Evolutionary conservation across 2,113 vertebrate species (phyloP), one percentile per base, ranked within the genome.

Genomic region (Triplophysa siluroides): DNA sequence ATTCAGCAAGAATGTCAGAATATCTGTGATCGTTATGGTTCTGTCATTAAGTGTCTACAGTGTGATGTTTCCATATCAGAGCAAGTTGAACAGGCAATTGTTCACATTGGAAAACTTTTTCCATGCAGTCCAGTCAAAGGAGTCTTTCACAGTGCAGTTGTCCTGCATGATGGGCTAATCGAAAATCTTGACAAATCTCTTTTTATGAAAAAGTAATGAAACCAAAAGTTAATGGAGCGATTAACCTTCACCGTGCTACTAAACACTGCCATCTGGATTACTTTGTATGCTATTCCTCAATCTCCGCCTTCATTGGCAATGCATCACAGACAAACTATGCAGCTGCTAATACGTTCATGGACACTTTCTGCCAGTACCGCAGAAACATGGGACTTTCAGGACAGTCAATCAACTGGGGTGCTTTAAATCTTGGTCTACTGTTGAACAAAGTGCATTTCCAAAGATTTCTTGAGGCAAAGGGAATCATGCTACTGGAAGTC

Each of bases 201-300:
- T 13, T 92, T 13, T 95, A 93, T 75, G 93, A 94, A 84, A 90
- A 94, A 79, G 95, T 96, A 24, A 77, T 96, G 70, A 92, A 82
- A 72, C 95, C 95, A 10, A 96, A 96, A 91, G 90, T 96, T 16
- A 94, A 90, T 8, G 95, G 95, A 29, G 94, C 81, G 1, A 43
- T 96, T 38, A 95, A 95, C 90, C 91, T 97, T 79, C 94, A 96
- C 45, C 41, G 83, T 78, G 92, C 93, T 75, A 95, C 93, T 56
- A 83, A 71, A 78, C 81, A 87, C 43, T 92, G 91, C 52, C 56
- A 91, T 13, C 84, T 96, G 24, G 93, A 96, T 87, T 94, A 95
- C 82, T 96, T 96, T 92, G 94, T 96, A 33, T 95, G 95, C 81
- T 95, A 93, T 81, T 96, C 95, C 5, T 96, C 94, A 7, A 81